Conservation (phyloP, 2,113 vertebrate species). For the Panurus biarmicus region DNA sequence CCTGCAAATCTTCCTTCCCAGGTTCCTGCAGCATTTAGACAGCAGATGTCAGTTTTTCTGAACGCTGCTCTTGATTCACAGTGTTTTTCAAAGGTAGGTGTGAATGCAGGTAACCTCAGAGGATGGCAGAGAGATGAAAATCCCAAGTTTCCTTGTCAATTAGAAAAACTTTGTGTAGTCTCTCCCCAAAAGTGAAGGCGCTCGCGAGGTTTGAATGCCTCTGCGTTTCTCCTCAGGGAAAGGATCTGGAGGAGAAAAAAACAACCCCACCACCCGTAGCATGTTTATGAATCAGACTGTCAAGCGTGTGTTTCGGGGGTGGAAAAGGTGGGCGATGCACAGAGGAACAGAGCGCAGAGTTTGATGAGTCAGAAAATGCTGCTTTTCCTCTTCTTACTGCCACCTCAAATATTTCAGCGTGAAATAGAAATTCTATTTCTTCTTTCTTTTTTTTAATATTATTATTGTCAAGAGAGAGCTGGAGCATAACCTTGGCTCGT, state of each 20-base stretch:
- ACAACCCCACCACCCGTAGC: background rate
- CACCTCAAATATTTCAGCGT: background rate
- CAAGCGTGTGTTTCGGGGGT: constrained; percentile 59
- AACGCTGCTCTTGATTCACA: background rate
- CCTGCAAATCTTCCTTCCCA: background rate
- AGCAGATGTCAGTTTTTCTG: background rate
- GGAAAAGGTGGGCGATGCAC: constrained; percentile 59
- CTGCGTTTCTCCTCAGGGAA: constrained; percentile 37
- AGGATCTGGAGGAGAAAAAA: background rate
- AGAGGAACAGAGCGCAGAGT: constrained; percentile 43
- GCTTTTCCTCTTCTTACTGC: background rate
- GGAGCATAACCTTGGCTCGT: constrained; percentile 2
- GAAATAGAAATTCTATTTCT: background rate
- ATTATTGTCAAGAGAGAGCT: background rate
- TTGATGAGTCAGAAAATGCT: constrained; percentile 64
- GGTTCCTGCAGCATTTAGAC: background rate
- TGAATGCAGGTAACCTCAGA: background rate
- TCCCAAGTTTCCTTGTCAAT: background rate
- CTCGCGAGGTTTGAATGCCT: background rate
- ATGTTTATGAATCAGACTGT: constrained; percentile 60
- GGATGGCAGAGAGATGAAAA: background rate
- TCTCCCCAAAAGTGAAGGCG: background rate
- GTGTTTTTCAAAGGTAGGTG: background rate
- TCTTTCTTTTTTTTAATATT: background rate
- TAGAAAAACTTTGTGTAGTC: background rate